phyloP scores from a whole-genome alignment of 2,113 vertebrate species.

The Rissa tridactyla region DNA sequence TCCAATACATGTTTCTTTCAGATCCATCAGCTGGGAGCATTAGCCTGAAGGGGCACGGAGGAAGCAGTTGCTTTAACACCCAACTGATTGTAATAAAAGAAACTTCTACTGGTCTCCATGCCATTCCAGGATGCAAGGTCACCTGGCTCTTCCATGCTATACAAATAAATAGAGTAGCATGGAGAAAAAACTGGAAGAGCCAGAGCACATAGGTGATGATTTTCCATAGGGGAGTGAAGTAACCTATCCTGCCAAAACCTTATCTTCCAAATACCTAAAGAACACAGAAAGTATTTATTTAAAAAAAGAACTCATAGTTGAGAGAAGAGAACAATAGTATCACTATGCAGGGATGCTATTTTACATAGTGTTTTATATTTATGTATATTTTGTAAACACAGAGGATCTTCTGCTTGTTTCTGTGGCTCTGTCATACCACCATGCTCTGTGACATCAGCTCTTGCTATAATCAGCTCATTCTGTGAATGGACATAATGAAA shows the following conservation, averaged over 20 bases:
- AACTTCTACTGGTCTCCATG: background rate
- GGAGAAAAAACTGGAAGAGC: background rate
- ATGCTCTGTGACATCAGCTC: background rate
- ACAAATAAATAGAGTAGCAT: background rate
- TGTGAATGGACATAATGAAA: background rate
- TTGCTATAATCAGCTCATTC: background rate
- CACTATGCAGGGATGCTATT: background rate
- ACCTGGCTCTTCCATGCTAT: background rate
- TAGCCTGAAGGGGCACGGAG: background rate
- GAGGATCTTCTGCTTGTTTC: background rate
- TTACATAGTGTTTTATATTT: background rate
- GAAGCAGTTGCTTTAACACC: background rate
- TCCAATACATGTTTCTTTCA: background rate
- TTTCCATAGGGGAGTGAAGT: background rate
- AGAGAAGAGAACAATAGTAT: background rate
- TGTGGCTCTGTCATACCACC: background rate
- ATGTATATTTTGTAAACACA: background rate
- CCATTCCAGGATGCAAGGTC: background rate
- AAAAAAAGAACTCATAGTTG: background rate
- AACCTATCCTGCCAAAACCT: background rate
- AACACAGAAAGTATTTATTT: background rate
- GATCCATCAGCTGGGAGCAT: background rate
- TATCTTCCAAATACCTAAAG: background rate
- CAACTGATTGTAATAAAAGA: background rate
- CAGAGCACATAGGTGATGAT: background rate